A percentile compares a stretch with the other conserved stretches of the same genome.
phyloP scores from a whole-genome alignment of 2,113 vertebrate species.

The Meleagris gallopavo region DNA sequence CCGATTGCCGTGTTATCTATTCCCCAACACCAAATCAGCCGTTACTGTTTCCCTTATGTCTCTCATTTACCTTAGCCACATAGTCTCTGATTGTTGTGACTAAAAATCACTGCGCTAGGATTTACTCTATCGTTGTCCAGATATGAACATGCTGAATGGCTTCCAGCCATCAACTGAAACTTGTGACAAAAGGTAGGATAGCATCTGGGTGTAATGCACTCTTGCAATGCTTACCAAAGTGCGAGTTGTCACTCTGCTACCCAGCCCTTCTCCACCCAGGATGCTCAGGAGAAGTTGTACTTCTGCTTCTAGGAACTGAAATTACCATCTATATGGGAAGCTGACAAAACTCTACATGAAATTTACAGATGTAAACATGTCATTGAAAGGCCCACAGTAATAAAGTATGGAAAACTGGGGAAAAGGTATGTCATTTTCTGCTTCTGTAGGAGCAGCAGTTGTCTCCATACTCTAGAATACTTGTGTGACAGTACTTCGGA shows the following conservation, averaged over 20 bases:
- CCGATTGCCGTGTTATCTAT: background rate
- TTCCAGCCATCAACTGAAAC: background rate
- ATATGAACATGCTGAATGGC: rapidly evolving
- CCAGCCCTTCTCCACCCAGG: background rate
- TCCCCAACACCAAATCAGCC: background rate
- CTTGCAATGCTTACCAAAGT: background rate
- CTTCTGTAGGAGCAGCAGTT: background rate
- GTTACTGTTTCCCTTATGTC: background rate
- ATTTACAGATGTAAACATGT: background rate
- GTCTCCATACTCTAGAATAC: background rate
- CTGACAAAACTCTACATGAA: background rate
- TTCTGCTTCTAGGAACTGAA: background rate
- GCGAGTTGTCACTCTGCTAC: background rate
- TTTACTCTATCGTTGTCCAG: background rate
- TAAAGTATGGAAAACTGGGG: background rate
- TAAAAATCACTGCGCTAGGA: background rate
- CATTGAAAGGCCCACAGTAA: background rate
- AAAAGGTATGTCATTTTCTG: background rate
- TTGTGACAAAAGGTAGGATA: background rate
- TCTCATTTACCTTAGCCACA: background rate
- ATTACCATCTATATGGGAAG: background rate
- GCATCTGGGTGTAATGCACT: rapidly evolving
- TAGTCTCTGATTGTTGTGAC: background rate
- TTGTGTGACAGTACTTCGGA: background rate
- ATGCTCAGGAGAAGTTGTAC: too few relatives aligned